phyloP scores from a whole-genome alignment of 2,888 invertebrate species.

The Drosophila mimetica region DNA sequence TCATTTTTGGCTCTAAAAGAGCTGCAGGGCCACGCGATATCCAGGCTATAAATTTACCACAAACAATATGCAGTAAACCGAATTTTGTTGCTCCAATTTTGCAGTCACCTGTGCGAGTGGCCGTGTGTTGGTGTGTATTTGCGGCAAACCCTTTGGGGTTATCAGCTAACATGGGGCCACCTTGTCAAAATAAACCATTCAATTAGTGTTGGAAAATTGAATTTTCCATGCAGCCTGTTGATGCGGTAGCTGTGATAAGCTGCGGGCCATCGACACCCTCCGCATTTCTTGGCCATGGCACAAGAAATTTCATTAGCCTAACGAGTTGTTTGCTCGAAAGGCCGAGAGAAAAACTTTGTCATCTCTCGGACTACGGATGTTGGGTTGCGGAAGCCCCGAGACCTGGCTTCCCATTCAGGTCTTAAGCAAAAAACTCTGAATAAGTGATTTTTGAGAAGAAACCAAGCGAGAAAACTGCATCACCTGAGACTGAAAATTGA shows the following conservation, averaged over 20 bases:
- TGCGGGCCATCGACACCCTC: slow-evolving; percentile 50
- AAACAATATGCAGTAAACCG: slow-evolving; percentile 39
- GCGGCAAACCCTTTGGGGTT: slow-evolving; percentile 52
- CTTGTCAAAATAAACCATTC: slow-evolving; percentile 78
- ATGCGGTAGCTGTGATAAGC: slow-evolving; percentile 70
- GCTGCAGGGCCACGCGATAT: slow-evolving; percentile 32
- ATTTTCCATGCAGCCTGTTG: slow-evolving; percentile 74
- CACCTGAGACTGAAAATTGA: slow-evolving; percentile 5
- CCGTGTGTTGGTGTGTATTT: slow-evolving; percentile 23
- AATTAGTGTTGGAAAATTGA: slow-evolving; percentile 73
- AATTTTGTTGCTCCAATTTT: slow-evolving; percentile 51
- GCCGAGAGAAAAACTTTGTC: slow-evolving; percentile 55
- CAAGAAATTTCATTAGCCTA: slow-evolving; percentile 73
- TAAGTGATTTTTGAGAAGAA: slow-evolving; percentile 21
- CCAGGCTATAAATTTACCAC: slow-evolving; percentile 45
- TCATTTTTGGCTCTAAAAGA: neutral
- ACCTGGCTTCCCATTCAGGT: slow-evolving; percentile 9
- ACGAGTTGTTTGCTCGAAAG: slow-evolving; percentile 71
- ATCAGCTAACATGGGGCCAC: slow-evolving; percentile 60
- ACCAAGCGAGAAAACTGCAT: slow-evolving; percentile 16
- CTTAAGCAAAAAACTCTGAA: slow-evolving; percentile 7
- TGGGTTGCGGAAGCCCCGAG: slow-evolving; percentile 2
- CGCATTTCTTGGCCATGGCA: slow-evolving; percentile 18
- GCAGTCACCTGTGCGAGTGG: slow-evolving; percentile 16
- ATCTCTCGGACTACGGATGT: slow-evolving; percentile 49